Evolutionary conservation across 2,113 vertebrate genomes (phyloP).

Genomic region (Catharus fuscescens): DNA sequence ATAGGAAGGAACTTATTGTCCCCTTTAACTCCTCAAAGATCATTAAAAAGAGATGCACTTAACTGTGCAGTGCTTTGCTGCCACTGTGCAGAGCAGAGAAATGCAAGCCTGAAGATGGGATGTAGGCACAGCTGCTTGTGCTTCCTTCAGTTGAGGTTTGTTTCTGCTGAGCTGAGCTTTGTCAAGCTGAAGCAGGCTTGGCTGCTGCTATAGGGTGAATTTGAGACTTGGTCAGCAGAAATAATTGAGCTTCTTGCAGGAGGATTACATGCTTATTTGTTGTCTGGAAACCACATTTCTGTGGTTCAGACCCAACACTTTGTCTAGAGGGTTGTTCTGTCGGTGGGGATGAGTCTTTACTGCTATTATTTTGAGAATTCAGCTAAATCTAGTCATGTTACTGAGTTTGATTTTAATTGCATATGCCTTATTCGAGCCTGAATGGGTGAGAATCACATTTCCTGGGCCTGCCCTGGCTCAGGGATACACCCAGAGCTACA

Average conservation of each 20-base stretch:
- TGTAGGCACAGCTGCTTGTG: accelerated
- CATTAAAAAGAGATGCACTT: neutral
- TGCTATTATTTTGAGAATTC: neutral
- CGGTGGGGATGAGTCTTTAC: neutral
- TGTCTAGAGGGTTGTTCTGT: neutral
- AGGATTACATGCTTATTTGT: neutral
- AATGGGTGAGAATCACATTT: neutral
- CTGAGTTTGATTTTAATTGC: neutral
- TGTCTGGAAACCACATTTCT: neutral
- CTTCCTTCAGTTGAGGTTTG: neutral
- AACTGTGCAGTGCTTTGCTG: neutral
- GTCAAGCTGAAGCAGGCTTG: neutral
- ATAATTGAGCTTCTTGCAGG: neutral
- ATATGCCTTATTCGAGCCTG: neutral
- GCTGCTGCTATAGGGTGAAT: neutral
- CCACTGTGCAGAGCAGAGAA: neutral
- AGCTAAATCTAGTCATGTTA: neutral
- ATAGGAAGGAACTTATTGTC: neutral
- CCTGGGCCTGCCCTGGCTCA: neutral
- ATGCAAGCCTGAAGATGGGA: neutral
- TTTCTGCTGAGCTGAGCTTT: neutral
- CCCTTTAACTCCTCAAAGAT: neutral
- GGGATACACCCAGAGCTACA: neutral
- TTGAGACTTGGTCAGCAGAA: conserved; percentile 8
- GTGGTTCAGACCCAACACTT: neutral